A percentile compares a stretch with the other conserved stretches of the same genome.
Conservation (phyloP, 2,797 vertebrate genomes). For the Zenarchopterus dispar region DNA sequence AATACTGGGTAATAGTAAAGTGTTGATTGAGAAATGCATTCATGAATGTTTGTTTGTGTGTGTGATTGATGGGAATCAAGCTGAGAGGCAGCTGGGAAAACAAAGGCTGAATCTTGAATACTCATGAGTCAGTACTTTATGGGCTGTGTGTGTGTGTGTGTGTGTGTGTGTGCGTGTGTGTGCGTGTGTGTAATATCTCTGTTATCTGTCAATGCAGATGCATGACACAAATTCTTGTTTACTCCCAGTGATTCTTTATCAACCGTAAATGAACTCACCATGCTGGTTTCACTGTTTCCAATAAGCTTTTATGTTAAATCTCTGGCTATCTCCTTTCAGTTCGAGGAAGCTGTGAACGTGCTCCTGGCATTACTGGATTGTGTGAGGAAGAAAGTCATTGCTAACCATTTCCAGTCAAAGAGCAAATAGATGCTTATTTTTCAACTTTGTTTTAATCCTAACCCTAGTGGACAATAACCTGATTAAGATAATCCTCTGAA, state of each 20-base stretch:
- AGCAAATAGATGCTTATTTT: constrained; percentile 32
- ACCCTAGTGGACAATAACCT: too few species aligned
- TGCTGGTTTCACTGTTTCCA: constrained; percentile 33
- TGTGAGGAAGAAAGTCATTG: constrained; percentile 38
- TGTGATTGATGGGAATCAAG: constrained; percentile 47
- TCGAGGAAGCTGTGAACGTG: constrained; percentile 19
- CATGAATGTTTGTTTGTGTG: constrained; percentile 18
- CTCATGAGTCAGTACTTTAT: constrained; percentile 72
- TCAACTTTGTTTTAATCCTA: too few species aligned
- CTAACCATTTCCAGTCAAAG: constrained; percentile 63
- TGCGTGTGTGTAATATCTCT: background rate
- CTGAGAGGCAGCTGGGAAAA: constrained; percentile 45
- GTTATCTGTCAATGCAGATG: too few species aligned
- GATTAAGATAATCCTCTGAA: too few species aligned
- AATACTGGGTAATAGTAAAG: constrained; percentile 29
- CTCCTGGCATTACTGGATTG: constrained; percentile 30
- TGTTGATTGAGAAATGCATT: constrained; percentile 41
- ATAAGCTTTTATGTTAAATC: constrained; percentile 34
- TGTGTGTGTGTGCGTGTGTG: background rate
- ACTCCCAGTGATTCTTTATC: constrained; percentile 37
- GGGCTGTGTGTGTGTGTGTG: constrained; percentile 24
- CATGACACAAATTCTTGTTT: constrained; percentile 13
- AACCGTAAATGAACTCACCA: constrained; percentile 30
- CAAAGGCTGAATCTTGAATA: constrained; percentile 60
- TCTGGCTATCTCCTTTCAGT: constrained; percentile 41